Conservation (phyloP, 2,888 invertebrate genomes). For the Drosophila subsilvestris region DNA sequence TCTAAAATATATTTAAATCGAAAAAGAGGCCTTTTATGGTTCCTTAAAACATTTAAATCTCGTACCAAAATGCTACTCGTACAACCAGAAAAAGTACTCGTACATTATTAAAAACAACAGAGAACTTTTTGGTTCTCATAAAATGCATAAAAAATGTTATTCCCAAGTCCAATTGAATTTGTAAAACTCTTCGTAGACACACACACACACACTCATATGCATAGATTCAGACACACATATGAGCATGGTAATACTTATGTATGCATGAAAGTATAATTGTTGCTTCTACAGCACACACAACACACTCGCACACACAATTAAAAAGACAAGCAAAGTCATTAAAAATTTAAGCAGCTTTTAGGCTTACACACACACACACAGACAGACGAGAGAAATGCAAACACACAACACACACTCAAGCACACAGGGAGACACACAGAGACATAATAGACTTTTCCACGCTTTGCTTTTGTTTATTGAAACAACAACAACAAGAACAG, state of each 20-base stretch:
- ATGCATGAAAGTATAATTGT: conserved; percentile 18
- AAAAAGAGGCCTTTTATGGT: too few species aligned
- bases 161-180: conserved; percentile 3
- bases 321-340: conserved; percentile 80
- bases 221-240: neutral
- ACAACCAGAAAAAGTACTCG: too few species aligned
- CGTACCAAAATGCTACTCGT: too few species aligned
- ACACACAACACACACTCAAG: conserved; percentile 34
- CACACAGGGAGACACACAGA: conserved; percentile 5
- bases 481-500: conserved; percentile 5
- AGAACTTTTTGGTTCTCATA: too few species aligned
- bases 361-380: conserved; percentile 58
- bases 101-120: too few species aligned
- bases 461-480: conserved; percentile 38
- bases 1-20: too few species aligned
- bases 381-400: conserved; percentile 25
- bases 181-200: neutral
- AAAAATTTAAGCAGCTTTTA: conserved; percentile 80
- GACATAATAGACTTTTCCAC: conserved; percentile 18
- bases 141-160: neutral
- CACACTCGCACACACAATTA: conserved; percentile 70
- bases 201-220: neutral
- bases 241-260: too few species aligned
- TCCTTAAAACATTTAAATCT: too few species aligned
- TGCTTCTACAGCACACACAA: conserved; percentile 18